Base-by-base conservation (phyloP, 2,888 invertebrate species). In the Spicauda simplicius region DNA sequence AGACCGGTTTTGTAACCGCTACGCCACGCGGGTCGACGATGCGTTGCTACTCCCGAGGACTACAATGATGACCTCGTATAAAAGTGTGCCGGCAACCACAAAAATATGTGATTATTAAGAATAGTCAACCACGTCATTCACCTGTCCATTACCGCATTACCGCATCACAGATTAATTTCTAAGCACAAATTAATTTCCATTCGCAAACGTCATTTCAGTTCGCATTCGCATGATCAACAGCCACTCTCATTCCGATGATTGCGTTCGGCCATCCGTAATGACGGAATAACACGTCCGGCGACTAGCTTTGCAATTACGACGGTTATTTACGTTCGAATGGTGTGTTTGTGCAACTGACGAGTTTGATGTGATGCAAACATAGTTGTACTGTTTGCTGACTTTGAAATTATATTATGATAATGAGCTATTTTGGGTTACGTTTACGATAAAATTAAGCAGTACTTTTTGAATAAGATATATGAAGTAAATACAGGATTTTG, bases 291-390 rank as follows among this genome's bases (percentile, higher is more conserved):
- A 64, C 65, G 67, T 74, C 72, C 74, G n/a, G 74, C 73, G 76
- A 74, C 75, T 75, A 74, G 73, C 76, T 74, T 69, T 59, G 54
- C 59, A 65, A 65, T 65, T 65, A 65, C 65, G 53, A 54, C 58
- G 53, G 58, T 59, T 65, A 65, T 65, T 65, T 59, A 65, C 65
- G 59, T 41, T 54, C 66, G 65, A 68, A 69, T 64, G 77, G 75
- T 75, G 79, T 83, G 78, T 84, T 85, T 83, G 82, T 77, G 71
- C 83, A 81, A 81, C 82, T 82, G 83, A 72, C 72, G 76, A 73
- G 74, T 48, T 71, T 77, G 78, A 77, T 77, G 80, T 78, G 77
- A 77, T 78, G 80, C 79, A 80, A 82, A 83, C 81, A 83, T 18
- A 18, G 18, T n/a, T 45, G n/a, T n/a, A 45, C 12, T 45, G 45